A percentile compares a stretch with the other conserved stretches of the same genome.
Evolutionary conservation across 2,113 vertebrate species (phyloP).

Genomic region (Pangasianodon gigas): DNA sequence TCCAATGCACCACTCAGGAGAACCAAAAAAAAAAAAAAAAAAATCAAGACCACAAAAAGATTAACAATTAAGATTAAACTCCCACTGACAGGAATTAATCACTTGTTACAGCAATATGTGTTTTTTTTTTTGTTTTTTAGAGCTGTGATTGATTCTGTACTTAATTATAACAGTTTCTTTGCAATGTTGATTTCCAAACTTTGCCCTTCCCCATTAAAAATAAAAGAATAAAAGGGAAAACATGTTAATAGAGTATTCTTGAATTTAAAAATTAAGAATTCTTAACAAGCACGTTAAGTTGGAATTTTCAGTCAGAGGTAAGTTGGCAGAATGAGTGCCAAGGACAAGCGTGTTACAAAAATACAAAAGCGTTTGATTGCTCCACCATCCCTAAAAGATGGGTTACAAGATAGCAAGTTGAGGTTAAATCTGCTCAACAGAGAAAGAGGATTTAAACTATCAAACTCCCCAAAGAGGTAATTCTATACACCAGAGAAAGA

Average conservation of each 20-base stretch:
- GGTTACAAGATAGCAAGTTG: constrained; percentile 26
- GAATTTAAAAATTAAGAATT: constrained; percentile 7
- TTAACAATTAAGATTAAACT: constrained; percentile 23
- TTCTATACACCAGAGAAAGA: neutral
- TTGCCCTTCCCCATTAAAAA: neutral
- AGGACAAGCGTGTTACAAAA: neutral
- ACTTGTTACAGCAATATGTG: constrained; percentile 14
- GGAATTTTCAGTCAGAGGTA: constrained; percentile 11
- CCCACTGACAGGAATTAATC: constrained; percentile 10
- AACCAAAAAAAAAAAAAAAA: neutral
- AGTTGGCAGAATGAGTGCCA: neutral
- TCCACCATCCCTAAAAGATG: constrained; percentile 2
- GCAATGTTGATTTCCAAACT: constrained; percentile 9
- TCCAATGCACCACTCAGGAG: neutral
- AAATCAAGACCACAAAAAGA: constrained; percentile 7
- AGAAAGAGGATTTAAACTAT: constrained; percentile 21
- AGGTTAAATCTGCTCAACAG: constrained; percentile 31
- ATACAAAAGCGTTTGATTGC: neutral
- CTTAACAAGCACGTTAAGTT: constrained; percentile 39
- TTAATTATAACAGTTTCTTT: constrained; percentile 12
- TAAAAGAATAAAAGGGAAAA: neutral
- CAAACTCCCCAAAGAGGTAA: constrained; percentile 15
- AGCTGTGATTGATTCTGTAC: neutral
- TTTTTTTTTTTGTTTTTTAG: neutral
- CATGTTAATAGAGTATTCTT: constrained; percentile 5